Conservation (phyloP, 2,888 invertebrate species). For the Luperina testacea region DNA sequence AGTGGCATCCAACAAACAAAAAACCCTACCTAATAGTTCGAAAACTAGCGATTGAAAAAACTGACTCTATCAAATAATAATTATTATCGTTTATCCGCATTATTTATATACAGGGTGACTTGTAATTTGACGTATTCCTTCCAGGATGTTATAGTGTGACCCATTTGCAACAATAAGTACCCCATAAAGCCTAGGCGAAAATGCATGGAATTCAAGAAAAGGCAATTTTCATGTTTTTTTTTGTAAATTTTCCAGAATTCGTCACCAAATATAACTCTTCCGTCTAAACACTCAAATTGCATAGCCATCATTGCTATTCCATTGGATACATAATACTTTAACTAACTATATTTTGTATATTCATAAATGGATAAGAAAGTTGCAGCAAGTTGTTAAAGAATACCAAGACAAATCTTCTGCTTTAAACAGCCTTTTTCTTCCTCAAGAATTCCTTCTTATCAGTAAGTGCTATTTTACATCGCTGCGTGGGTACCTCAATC, state of each 20-base stretch:
- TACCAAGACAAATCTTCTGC: neutral
- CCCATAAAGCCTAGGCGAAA: too few relatives aligned
- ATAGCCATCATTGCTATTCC: too few relatives aligned
- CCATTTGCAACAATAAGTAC: too few relatives aligned
- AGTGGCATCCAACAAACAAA: neutral
- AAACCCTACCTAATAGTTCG: too few relatives aligned
- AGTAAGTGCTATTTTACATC: constrained; percentile 46
- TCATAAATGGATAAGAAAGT: neutral
- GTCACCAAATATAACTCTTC: too few relatives aligned
- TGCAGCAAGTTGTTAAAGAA: neutral
- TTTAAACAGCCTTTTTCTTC: neutral
- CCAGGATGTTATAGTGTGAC: too few relatives aligned
- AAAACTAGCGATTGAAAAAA: neutral
- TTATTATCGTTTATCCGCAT: neutral
- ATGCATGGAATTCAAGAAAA: too few relatives aligned
- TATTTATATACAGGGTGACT: neutral
- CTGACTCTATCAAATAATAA: neutral
- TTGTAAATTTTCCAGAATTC: too few relatives aligned
- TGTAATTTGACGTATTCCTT: too few relatives aligned
- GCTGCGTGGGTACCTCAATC: constrained; percentile 54
- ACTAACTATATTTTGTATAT: neutral
- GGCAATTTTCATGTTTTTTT: too few relatives aligned
- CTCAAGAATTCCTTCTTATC: constrained; percentile 43
- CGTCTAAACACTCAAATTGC: too few relatives aligned
- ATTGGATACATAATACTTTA: too few relatives aligned